Conservation (phyloP, 2,888 invertebrate species). For the Polia nebulosa region DNA sequence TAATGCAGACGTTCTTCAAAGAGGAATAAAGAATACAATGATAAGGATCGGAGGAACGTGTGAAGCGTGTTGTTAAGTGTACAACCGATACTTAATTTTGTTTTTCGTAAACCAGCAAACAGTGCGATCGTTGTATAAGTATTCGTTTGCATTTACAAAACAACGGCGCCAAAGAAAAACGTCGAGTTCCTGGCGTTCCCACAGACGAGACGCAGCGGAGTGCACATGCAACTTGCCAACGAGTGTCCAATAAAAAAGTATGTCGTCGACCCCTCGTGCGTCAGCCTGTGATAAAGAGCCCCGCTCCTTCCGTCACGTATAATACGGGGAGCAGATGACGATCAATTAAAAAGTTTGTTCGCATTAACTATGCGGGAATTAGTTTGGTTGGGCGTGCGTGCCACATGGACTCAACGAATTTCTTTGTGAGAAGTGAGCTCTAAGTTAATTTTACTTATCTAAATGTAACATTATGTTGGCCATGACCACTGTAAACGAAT, state of each 20-base stretch:
- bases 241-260: slow-evolving; percentile 84
- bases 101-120: slow-evolving; percentile 68
- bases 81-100: slow-evolving; percentile 57
- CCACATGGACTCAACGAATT: slow-evolving; percentile 86
- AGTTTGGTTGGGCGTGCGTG: slow-evolving; percentile 79
- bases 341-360: slow-evolving; percentile 89
- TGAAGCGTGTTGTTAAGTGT: slow-evolving; percentile 65
- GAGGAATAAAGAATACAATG: slow-evolving; percentile 64
- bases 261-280: slow-evolving; percentile 89
- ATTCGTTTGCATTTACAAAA: slow-evolving; percentile 75
- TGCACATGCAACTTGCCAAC: slow-evolving; percentile 72
- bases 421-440: slow-evolving; percentile 75
- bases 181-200: slow-evolving; percentile 82
- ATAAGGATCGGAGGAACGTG: slow-evolving; percentile 67
- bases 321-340: slow-evolving; percentile 86
- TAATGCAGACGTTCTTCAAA: slow-evolving; percentile 63
- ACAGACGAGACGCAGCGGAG: slow-evolving; percentile 79
- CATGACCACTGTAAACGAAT: slow-evolving; percentile 39
- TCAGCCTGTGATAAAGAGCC: slow-evolving; percentile 84
- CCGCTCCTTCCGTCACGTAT: slow-evolving; percentile 81
- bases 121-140: slow-evolving; percentile 67
- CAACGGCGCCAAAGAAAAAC: slow-evolving; percentile 73
- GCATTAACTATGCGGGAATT: slow-evolving; percentile 88
- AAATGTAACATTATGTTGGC: slow-evolving; percentile 44
- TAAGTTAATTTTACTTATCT: slow-evolving; percentile 61